Base-by-base conservation (phyloP, 2,797 vertebrate genomes). In the Lerista edwardsae region DNA sequence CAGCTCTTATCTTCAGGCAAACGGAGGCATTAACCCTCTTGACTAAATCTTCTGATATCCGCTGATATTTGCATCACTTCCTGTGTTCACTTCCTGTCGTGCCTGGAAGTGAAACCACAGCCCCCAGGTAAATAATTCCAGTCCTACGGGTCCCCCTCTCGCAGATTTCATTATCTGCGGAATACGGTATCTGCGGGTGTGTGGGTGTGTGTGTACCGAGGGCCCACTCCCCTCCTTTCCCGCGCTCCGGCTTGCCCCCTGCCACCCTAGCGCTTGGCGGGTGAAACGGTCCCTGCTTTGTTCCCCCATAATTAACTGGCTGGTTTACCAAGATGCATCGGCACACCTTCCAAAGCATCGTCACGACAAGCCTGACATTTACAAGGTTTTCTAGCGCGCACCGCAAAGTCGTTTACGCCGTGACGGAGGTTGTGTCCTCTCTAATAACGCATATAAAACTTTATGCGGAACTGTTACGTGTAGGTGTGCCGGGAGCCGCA, bases 391-490 rank as follows among this genome's bases (percentile, higher is more conserved):
- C 47, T 86, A 15, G 84, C 6, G 0, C 29, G 81, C 36, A 34
- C 89, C 87, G 62, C 61, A n/a, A 87, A 80, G 83, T 69, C 82
- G 9, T 29, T 90, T 87, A 90, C 75, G 36, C 31, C 87, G 87
- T 90, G 87, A 82, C 72, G 79, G 82, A 75, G 74, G 71, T 85
- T 84, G 1, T 64, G 86, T 86, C 85, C 86, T 85, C 61, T 86
- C 34, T 2, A 87, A 76, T 84, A 85, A 80, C 3, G 65, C 78
- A 90, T 59, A 86, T 90, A 86, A 92, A 93, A 91, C 73, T 78
- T 89, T 57, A 47, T 75, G 84, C 44, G 39, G 0, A 8, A 10
- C 84, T 85, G 82, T 86, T 86, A 67, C 51, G n/a, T 44, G 75
- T 78, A 1, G 9, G 39, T 75, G 83, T 88, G 85, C 72, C 41